These are phyloP conservation scores for Silurus glanis DNA, from an alignment of 2,113 vertebrate genomes.

Conservation along the genomic window DNA sequence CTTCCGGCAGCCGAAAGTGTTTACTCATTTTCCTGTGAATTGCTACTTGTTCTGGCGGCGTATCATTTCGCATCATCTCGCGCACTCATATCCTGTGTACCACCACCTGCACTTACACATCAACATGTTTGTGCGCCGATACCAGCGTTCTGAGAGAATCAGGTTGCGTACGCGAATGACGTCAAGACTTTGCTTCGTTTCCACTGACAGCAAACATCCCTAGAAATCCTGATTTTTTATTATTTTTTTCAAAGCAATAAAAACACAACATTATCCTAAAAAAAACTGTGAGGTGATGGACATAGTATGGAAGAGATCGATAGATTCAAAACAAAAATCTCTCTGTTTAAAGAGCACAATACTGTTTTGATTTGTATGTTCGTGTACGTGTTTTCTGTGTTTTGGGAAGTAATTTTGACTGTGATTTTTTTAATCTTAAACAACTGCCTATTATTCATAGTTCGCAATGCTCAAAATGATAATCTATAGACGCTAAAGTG, in stretches of 20 bases:
- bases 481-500: no score
- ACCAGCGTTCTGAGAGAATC: neutral
- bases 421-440: no score
- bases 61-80: slow-evolving; percentile 6
- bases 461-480: no score
- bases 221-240: slow-evolving; percentile 8
- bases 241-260: no score
- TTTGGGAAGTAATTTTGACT: no score
- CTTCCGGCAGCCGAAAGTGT: neutral
- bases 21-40: neutral
- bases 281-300: neutral
- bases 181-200: neutral
- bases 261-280: no score
- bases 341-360: no score
- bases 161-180: neutral
- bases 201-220: neutral
- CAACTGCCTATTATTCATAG: no score
- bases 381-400: no score
- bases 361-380: no score
- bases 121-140: neutral
- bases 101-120: slow-evolving; percentile 15
- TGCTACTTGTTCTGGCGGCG: neutral
- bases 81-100: neutral
- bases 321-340: no score
- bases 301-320: no score